Conservation (phyloP, 1,140 invertebrate species). For the Drosophila sp. region DNA sequence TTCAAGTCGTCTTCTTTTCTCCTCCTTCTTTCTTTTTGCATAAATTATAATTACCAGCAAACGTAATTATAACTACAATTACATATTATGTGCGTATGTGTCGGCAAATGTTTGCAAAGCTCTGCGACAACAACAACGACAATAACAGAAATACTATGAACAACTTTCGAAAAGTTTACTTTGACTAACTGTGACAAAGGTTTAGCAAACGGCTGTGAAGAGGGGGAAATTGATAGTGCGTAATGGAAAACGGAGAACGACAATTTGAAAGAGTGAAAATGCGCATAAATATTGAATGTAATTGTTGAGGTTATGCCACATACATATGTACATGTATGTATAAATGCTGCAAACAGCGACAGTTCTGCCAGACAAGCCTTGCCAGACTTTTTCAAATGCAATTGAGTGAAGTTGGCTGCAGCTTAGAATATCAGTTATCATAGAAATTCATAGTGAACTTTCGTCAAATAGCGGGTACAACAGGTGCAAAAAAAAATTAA, state of each 20-base stretch:
- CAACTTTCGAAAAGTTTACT: conserved; percentile 48
- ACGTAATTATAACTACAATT: conserved; percentile 35
- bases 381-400: neutral
- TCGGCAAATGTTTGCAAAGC: conserved; percentile 68
- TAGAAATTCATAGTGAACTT: too few relatives aligned
- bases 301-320: conserved; percentile 9
- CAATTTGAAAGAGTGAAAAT: conserved; percentile 20
- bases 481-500: too few relatives aligned
- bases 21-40: conserved; percentile 48
- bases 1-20: conserved; percentile 33
- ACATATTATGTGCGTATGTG: conserved; percentile 50
- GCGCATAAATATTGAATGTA: conserved; percentile 7
- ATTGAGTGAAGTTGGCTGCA: neutral
- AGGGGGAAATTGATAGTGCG: neutral
- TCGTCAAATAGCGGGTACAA: too few relatives aligned
- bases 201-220: neutral
- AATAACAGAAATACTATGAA: neutral
- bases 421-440: neutral
- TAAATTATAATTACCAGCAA: conserved; percentile 67
- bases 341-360: neutral
- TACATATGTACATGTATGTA: too few relatives aligned
- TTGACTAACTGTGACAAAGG: conserved; percentile 38
- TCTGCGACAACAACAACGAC: conserved; percentile 3
- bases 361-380: neutral
- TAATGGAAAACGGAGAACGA: neutral